A percentile compares a stretch with the other conserved stretches of the same genome.
Conservation (phyloP, 2,113 vertebrate species). For the Cygnus buccinator region DNA sequence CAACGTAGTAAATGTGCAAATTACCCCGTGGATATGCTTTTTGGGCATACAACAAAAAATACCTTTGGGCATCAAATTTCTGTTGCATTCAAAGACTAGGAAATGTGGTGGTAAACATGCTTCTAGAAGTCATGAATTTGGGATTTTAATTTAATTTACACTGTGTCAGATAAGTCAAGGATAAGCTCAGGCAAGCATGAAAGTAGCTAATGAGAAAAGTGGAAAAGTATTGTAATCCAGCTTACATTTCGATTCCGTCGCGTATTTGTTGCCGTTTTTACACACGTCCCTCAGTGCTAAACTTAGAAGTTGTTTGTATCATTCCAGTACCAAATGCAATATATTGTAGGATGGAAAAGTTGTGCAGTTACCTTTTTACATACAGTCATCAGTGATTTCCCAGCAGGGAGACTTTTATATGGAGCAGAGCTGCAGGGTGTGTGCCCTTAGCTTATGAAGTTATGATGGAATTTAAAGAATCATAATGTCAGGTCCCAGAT, state of each 20-base stretch:
- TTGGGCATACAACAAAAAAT: not conserved
- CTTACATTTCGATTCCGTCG: not conserved
- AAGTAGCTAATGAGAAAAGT: not conserved
- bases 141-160: not conserved
- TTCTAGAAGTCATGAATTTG: not conserved
- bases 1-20: not conserved
- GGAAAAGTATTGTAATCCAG: not conserved
- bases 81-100: not conserved
- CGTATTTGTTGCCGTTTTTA: not conserved
- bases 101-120: not conserved
- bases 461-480: not conserved
- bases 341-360: too few relatives aligned
- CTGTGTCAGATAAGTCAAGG: not conserved
- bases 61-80: not conserved
- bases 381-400: not conserved
- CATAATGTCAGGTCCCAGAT: not conserved
- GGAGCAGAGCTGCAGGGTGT: not conserved
- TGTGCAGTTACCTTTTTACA: not conserved
- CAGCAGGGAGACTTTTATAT: not conserved
- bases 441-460: not conserved
- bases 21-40: not conserved
- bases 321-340: not conserved
- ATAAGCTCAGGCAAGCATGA: not conserved
- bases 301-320: not conserved
- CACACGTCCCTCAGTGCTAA: fast-evolving